Evolutionary conservation across 1,140 invertebrate species (phyloP).

Genomic region (Grapholita molesta): DNA sequence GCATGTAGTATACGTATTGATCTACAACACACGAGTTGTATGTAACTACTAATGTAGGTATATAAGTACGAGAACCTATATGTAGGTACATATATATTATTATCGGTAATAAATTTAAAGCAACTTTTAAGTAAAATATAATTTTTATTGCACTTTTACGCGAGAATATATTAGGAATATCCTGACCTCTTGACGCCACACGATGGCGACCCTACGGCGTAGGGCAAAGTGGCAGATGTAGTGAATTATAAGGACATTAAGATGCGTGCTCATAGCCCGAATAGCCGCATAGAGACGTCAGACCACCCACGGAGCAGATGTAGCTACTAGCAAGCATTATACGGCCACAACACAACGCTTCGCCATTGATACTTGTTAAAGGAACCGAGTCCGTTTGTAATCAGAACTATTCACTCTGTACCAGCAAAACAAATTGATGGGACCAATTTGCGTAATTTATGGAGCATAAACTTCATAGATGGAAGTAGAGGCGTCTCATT

Average conservation of each 20-base stretch:
- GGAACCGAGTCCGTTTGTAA: not conserved
- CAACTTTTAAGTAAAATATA: not conserved
- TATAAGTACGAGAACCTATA: no score
- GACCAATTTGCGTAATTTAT: conserved; percentile 10
- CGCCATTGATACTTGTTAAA: conserved; percentile 25
- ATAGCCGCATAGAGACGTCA: conserved; percentile 65
- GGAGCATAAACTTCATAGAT: not conserved
- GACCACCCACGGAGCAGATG: conserved; percentile 57
- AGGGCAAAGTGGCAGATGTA: conserved; percentile 57
- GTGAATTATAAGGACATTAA: conserved; percentile 72
- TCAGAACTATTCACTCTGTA: conserved; percentile 2
- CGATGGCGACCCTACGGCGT: conserved; percentile 31
- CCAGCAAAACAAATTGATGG: not conserved
- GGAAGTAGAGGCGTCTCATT: not conserved
- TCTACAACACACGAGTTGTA: no score
- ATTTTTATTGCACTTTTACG: not conserved
- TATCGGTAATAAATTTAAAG: no score
- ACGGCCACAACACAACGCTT: not conserved
- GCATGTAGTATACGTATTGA: no score
- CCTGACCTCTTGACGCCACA: not conserved
- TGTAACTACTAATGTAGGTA: no score
- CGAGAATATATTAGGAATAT: conserved; percentile 11
- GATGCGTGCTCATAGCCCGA: conserved; percentile 53
- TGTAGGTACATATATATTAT: no score
- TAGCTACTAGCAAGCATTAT: conserved; percentile 7